These are phyloP conservation scores for Sternotherus odoratus DNA, from an alignment of 2,797 vertebrate species.

Conservation along the genomic window DNA sequence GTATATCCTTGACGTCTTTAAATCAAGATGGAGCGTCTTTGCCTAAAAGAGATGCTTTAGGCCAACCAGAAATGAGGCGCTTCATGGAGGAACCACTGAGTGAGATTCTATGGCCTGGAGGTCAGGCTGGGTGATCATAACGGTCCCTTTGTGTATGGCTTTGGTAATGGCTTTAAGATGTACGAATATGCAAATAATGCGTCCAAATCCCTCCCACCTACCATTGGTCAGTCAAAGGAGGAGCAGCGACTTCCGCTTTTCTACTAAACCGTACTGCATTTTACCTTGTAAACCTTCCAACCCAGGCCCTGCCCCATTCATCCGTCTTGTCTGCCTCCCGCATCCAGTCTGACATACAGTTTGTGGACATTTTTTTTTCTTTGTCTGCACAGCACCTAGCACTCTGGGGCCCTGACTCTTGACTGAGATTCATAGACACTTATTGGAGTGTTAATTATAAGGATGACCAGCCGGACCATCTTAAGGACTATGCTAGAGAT, in stretches of 20 bases:
- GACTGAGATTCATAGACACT: neutral
- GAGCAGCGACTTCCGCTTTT: neutral
- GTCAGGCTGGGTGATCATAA: neutral
- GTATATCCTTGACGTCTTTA: neutral
- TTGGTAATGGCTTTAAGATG: neutral
- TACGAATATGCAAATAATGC: neutral
- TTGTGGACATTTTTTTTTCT: neutral
- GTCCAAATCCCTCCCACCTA: neutral
- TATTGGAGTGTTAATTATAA: accelerated
- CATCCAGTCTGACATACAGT: neutral
- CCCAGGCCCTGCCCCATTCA: accelerated
- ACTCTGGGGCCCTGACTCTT: neutral
- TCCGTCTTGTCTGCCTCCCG: neutral
- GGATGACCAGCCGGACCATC: neutral
- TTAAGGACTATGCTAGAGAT: neutral
- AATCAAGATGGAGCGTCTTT: neutral
- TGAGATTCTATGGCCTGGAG: neutral
- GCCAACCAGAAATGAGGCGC: neutral
- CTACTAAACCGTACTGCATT: neutral
- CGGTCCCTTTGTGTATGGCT: neutral
- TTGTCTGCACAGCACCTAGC: neutral
- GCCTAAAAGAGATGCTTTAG: neutral
- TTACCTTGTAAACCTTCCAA: neutral
- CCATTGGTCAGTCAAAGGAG: neutral
- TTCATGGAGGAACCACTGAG: neutral